These are phyloP conservation scores for Agriopis marginaria DNA, from an alignment of 2,888 invertebrate species.

Conservation along the genomic window DNA sequence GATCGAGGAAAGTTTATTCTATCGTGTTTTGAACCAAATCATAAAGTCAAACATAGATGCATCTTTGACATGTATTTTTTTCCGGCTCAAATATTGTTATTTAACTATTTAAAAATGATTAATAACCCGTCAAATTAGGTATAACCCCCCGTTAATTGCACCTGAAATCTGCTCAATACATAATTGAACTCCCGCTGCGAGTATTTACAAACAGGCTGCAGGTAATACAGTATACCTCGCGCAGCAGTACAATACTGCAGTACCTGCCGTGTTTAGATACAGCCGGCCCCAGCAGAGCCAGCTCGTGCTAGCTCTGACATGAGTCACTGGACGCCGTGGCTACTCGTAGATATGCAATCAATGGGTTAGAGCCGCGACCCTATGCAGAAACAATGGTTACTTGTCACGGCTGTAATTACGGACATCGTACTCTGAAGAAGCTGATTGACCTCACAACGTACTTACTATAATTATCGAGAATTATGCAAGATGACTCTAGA, in stretches of 20 bases:
- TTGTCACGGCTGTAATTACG: conserved; percentile 19
- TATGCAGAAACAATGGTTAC: conserved; percentile 16
- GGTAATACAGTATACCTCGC: too few species aligned
- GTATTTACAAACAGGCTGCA: not conserved
- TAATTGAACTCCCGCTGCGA: not conserved
- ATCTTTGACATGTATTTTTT: too few species aligned
- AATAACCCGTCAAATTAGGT: too few species aligned
- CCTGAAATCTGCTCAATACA: too few species aligned
- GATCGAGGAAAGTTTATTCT: too few species aligned
- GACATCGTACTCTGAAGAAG: conserved; percentile 3
- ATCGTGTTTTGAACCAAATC: too few species aligned
- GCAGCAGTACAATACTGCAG: not conserved
- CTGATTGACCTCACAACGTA: conserved; percentile 22
- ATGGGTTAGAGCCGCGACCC: conserved; percentile 1
- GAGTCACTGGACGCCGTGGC: not conserved
- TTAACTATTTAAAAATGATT: too few species aligned
- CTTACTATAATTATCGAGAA: conserved; percentile 6
- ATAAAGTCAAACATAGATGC: too few species aligned
- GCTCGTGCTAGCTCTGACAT: not conserved
- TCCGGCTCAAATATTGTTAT: too few species aligned
- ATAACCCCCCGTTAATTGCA: too few species aligned
- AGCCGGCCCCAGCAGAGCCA: not conserved
- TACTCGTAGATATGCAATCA: not conserved
- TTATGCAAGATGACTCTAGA: conserved; percentile 25
- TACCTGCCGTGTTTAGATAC: not conserved